Evolutionary conservation across 2,113 vertebrate species (phyloP), one percentile per base, ranked within the genome.

Genomic region (Atlantisia rogersi): DNA sequence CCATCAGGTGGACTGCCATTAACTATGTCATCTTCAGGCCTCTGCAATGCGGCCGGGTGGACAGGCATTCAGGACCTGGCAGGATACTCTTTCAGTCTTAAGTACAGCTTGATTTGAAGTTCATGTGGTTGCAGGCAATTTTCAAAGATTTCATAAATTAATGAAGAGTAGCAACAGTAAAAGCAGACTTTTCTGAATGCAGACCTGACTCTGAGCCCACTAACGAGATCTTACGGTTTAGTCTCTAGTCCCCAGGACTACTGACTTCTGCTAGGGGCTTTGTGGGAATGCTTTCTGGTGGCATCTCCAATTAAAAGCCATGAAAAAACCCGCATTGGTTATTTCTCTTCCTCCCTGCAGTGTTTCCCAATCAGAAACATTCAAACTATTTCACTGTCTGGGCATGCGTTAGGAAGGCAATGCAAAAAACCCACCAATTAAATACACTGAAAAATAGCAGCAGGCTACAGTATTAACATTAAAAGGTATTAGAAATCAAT

Each of bases 401-500:
- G 8, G 26, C 79, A 53, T 35, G 19, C 44, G 19, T 82, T 86
- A 91, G 69, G 74, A 93, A 94, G n/a, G 40, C 5, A 3, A 31
- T 44, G 59, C 17, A 84, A 40, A 86, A 93, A 90, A 39, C 18
- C 21, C 48, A 77, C 63, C 35, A 50, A 53, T 62, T 62, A 88
- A 92, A 86, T 55, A 24, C 65, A 84, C 58, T 92, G 86, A 84
- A 93, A 91, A 95, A 79, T 55, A 95, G 62, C 80, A 94, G 88
- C 52, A 94, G 77, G 58, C 44, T 94, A 84, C 59, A 65, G 55
- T 74, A 73, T 79, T 96, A 94, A 91, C 77, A 82, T 89, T 89
- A 94, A 95, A 85, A 94, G 70, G 67, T 89, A 77, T 93, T 94
- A 95, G 94, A 96, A 97, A 96, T 94, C 92, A 93, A 62, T 91